These are phyloP conservation scores for Trichomycterus rosablanca DNA, from an alignment of 2,113 vertebrate species.

Conservation along the genomic window DNA sequence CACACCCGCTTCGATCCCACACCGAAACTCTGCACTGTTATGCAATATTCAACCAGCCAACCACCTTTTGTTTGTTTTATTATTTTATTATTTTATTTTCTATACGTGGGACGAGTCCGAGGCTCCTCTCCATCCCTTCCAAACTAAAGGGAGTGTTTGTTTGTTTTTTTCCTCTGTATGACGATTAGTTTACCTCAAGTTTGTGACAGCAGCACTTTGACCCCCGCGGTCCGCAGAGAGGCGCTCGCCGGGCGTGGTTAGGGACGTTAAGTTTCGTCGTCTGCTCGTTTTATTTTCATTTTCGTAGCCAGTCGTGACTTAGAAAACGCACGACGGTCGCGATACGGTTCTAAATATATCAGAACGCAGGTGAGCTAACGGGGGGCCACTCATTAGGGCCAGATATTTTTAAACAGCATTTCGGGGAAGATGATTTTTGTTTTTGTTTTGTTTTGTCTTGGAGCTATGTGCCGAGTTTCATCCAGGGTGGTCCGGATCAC, in stretches of 20 bases:
- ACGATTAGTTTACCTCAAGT: slow-evolving; percentile 59
- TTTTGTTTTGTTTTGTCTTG: slow-evolving; percentile 2
- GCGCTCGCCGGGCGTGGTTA: not conserved
- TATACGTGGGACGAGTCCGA: slow-evolving; percentile 61
- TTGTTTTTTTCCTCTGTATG: not conserved
- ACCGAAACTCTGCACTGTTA: slow-evolving; percentile 86
- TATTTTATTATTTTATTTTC: too few species aligned
- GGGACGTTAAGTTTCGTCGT: not conserved
- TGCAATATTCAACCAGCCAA: slow-evolving; percentile 99
- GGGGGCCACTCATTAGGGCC: slow-evolving; percentile 15
- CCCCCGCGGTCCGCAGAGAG: not conserved
- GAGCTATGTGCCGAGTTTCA: slow-evolving; percentile 17
- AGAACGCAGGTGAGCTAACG: too few species aligned
- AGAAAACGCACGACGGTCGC: slow-evolving; percentile 41
- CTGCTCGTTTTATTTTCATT: slow-evolving; percentile 1
- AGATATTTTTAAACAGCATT: too few species aligned
- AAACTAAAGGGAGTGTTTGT: slow-evolving; percentile 38
- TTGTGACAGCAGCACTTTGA: slow-evolving; percentile 80
- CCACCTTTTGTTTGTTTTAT: slow-evolving; percentile 63
- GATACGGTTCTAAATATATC: too few species aligned
- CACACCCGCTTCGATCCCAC: slow-evolving; percentile 65
- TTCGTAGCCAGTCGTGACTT: slow-evolving; percentile 54
- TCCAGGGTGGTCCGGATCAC: slow-evolving; percentile 17
- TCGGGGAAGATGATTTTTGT: not conserved
- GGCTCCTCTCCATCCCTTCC: slow-evolving; percentile 53